Base-by-base conservation (phyloP, 1,140 invertebrate species). In the Cydia fagiglandana region DNA sequence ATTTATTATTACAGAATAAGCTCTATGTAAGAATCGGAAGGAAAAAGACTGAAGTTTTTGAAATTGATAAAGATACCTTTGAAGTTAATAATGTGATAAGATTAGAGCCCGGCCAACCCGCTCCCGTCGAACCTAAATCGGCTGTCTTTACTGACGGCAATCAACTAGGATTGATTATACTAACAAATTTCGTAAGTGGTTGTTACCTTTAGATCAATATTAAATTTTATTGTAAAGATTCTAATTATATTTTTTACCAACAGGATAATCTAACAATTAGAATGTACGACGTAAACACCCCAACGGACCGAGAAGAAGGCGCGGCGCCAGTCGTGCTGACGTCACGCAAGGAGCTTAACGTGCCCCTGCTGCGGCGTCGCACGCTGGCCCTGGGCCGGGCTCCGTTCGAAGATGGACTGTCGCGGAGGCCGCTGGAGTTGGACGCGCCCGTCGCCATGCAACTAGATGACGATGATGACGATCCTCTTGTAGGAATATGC, bases 91-190 rank as follows among this genome's bases (percentile, higher is more conserved):
- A 94, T 56, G 93, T 95, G 73, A 89, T 96, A n/a, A 93, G 94
- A 56, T 86, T 96, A 24, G 95, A 96, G 79, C 82, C 85, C 5
- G 94, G 95, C 66, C 91, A 93, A 79, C 94, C 95, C 79, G 94
- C 94, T 84, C 91, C 94, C 34, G 93, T 95, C 12, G 95, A 96
- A 17, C 81, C 83, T 9, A 92, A 91, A 77, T 84, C 87, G 66
- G 95, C 97, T 5, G 95, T 97, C 84, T 98, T 98, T 88, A 96
- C 96, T 80, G 97, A 98, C 93, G 97, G 97, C n/a, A 95, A 96
- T 78, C 94, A 95, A 91, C 94, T 98, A 73, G 97, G 97, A 80
- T 95, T 97, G 85, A 96, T 98, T 79, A 94, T 96, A 66, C 94
- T 96, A 12, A 94, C 96, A 12, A 97, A 96, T 95, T 96, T 97